Conservation (phyloP, 2,888 invertebrate species). For the Litoditis marina region DNA sequence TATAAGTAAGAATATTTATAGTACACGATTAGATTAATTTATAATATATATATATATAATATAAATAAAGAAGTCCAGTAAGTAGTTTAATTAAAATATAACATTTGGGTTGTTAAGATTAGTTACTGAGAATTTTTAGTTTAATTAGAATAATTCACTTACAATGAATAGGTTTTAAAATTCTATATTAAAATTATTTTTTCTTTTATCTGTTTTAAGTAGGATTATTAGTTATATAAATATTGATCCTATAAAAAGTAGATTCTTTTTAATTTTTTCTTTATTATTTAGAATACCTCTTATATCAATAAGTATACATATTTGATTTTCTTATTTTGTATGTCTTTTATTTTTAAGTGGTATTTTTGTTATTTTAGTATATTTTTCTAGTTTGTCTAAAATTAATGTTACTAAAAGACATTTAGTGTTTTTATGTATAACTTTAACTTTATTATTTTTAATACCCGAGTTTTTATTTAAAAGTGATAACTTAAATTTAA, state of each 20-base stretch:
- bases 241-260: constrained; percentile 42
- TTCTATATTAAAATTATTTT: constrained; percentile 40
- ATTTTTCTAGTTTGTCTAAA: constrained; percentile 46
- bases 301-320: constrained; percentile 32
- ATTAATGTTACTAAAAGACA: constrained; percentile 34
- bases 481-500: constrained; percentile 36
- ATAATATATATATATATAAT: constrained; percentile 1
- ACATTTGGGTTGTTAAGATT: constrained; percentile 45
- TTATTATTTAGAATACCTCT: constrained; percentile 35
- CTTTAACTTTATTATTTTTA: constrained; percentile 29
- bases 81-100: constrained; percentile 48
- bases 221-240: constrained; percentile 40
- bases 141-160: constrained; percentile 49
- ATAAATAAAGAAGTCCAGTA: constrained; percentile 19
- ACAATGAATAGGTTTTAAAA: constrained; percentile 47
- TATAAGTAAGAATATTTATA: constrained; percentile 12
- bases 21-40: constrained; percentile 9
- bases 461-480: constrained; percentile 7
- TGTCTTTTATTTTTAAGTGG: constrained; percentile 49
- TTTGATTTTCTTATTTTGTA: constrained; percentile 50
- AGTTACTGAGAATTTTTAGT: constrained; percentile 45
- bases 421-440: constrained; percentile 20
- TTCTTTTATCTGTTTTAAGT: constrained; percentile 33
- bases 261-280: constrained; percentile 46
- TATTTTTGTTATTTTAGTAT: constrained; percentile 49